These are phyloP conservation scores for Antedon mediterranea DNA, from an alignment of 53 echinoderm and acorn worm genomes.

Conservation along the genomic window DNA sequence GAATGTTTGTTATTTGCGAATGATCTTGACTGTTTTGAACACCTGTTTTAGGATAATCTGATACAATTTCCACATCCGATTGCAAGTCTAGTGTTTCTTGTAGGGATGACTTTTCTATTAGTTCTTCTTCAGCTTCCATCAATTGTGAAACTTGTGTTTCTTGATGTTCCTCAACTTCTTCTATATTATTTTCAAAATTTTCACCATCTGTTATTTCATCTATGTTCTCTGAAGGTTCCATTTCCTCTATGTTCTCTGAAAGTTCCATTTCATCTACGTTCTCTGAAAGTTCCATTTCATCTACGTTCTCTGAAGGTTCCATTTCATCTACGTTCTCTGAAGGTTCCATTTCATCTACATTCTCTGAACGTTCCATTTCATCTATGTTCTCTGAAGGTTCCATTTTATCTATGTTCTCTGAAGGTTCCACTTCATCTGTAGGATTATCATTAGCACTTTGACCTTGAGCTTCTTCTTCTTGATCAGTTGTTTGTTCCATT, in stretches of 20 bases:
- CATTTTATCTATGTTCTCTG: background rate
- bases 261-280: too few species aligned
- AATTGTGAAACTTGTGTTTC: background rate
- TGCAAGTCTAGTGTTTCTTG: background rate
- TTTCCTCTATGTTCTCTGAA: background rate
- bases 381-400: too few species aligned
- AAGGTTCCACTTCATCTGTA: background rate
- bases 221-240: too few species aligned
- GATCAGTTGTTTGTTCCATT: background rate
- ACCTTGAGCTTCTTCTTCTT: background rate
- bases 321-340: too few species aligned
- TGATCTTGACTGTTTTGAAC: background rate
- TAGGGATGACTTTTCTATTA: background rate
- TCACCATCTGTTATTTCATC: slow-evolving; percentile 19
- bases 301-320: too few species aligned
- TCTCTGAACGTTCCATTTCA: too few species aligned
- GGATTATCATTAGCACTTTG: background rate
- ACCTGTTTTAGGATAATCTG: background rate
- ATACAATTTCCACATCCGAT: background rate
- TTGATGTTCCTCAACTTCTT: background rate
- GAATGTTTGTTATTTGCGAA: background rate
- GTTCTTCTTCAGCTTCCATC: background rate
- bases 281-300: too few species aligned
- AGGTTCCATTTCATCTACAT: too few species aligned
- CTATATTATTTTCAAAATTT: slow-evolving; percentile 5